These are phyloP conservation scores for Oedothorax gibbosus DNA, from an alignment of 1,140 invertebrate genomes.

Conservation along the genomic window DNA sequence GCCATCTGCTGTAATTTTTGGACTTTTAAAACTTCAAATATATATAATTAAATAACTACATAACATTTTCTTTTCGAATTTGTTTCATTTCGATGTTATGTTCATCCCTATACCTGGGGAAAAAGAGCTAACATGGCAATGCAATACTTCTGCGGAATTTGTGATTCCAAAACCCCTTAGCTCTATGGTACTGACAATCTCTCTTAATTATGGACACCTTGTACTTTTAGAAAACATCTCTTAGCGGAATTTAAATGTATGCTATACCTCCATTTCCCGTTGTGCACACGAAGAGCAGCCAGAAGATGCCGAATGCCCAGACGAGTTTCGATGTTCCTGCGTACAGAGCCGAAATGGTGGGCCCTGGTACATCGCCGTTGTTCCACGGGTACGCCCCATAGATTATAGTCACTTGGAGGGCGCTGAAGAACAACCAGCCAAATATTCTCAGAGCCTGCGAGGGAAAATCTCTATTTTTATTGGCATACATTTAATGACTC, in stretches of 20 bases:
- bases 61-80: no score
- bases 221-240: no score
- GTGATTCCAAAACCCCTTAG: no score
- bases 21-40: no score
- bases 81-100: neutral
- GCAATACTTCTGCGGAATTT: no score
- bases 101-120: neutral
- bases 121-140: neutral
- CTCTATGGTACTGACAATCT: no score
- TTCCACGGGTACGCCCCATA: slow-evolving; percentile 60
- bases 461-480: slow-evolving; percentile 24
- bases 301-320: slow-evolving; percentile 60
- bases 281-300: slow-evolving; percentile 58
- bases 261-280: slow-evolving; percentile 61
- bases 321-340: slow-evolving; percentile 54
- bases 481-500: neutral
- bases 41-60: no score
- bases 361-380: slow-evolving; percentile 12
- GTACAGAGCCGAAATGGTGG: slow-evolving; percentile 47
- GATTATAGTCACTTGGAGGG: slow-evolving; percentile 18
- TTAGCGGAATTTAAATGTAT: neutral
- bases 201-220: no score
- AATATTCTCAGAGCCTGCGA: slow-evolving; percentile 29
- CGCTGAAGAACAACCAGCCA: slow-evolving; percentile 49
- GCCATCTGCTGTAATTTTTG: no score